Evolutionary conservation across 2,113 vertebrate species (phyloP).

Genomic region (Platycercus adscitus): DNA sequence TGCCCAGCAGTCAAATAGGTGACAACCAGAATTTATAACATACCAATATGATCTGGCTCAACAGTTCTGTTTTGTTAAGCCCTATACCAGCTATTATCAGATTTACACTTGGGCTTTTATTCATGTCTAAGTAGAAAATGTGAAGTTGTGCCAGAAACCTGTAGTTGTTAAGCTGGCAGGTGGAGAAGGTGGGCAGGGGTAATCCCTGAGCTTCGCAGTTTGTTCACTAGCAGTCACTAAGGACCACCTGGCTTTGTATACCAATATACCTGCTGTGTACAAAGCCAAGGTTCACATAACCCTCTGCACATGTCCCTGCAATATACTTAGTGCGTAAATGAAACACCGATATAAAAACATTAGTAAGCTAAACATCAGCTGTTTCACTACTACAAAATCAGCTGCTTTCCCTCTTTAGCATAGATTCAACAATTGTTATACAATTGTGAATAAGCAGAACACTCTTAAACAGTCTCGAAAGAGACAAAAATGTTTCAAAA

Average conservation of each 20-base stretch:
- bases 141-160: constrained; percentile 10
- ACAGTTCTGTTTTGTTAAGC: constrained; percentile 24
- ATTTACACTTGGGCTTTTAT: constrained; percentile 39
- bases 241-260: neutral
- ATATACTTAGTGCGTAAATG: neutral
- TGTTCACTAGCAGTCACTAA: neutral
- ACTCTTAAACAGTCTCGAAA: neutral
- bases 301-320: neutral
- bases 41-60: neutral
- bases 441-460: neutral
- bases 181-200: neutral
- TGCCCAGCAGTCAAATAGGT: neutral
- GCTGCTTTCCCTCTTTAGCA: neutral
- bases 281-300: neutral
- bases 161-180: neutral
- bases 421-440: neutral
- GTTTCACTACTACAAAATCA: neutral
- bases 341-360: neutral
- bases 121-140: neutral
- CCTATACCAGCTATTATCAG: constrained; percentile 36
- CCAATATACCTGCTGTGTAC: neutral
- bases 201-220: neutral
- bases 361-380: neutral
- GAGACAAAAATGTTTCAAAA: neutral
- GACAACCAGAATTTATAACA: neutral